Conservation (phyloP, 2,888 invertebrate species). For the Trichogramma evanescens region DNA sequence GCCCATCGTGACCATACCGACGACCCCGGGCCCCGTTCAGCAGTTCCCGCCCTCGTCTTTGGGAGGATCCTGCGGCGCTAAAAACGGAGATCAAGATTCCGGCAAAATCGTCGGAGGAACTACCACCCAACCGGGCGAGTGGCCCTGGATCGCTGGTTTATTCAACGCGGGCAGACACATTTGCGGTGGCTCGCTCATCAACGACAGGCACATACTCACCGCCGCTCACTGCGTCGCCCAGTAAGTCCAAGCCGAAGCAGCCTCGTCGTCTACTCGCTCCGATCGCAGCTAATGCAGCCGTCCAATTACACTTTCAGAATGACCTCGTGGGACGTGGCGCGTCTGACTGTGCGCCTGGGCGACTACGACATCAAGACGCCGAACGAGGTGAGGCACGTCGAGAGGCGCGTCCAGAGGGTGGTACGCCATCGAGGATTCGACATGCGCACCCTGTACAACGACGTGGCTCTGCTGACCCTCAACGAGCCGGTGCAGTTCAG, state of each 20-base stretch:
- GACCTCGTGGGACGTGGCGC: conserved; percentile 82
- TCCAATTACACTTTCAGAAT: conserved; percentile 55
- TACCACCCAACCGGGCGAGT: conserved; percentile 72
- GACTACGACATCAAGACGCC: conserved; percentile 76
- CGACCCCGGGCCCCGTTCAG: conserved; percentile 22
- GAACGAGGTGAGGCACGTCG: conserved; percentile 68
- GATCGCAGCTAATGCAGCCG: not conserved
- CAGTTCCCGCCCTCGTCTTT: conserved; percentile 12
- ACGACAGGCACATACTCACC: conserved; percentile 69
- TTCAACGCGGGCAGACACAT: conserved; percentile 80
- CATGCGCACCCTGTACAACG: conserved; percentile 77
- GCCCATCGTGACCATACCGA: conserved; percentile 19
- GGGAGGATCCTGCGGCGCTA: conserved; percentile 58
- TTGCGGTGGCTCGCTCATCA: conserved; percentile 81
- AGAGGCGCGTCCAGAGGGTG: conserved; percentile 72
- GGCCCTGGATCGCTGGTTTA: conserved; percentile 79
- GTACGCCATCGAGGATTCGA: conserved; percentile 82
- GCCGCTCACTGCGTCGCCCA: conserved; percentile 86
- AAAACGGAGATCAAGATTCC: conserved; percentile 67
- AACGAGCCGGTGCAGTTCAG: conserved; percentile 69
- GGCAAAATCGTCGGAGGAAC: conserved; percentile 80
- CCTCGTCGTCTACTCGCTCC: not conserved
- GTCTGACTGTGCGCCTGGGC: conserved; percentile 71
- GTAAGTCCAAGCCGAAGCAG: conserved; percentile 51
- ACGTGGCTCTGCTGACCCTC: conserved; percentile 73